Conservation (phyloP, 2,888 invertebrate species). For the Noctua pronuba region DNA sequence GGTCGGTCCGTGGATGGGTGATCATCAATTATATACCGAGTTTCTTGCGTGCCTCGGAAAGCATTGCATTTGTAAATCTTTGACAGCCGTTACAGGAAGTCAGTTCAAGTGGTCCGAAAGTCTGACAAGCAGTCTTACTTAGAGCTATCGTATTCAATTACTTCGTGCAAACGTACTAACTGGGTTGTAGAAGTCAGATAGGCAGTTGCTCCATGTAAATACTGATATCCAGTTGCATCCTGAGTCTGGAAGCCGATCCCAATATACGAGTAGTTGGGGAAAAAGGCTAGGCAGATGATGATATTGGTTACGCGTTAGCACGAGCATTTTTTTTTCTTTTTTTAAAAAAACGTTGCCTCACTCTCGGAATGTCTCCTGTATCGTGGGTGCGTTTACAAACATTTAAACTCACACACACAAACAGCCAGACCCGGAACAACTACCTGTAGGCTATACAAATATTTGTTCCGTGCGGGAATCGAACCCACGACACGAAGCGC, state of each 20-base stretch:
- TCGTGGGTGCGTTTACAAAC: too few relatives aligned
- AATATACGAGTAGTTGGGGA: neutral
- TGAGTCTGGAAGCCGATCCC: neutral
- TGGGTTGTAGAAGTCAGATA: neutral
- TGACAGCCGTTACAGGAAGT: neutral
- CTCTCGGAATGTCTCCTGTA: too few relatives aligned
- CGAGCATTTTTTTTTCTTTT: too few relatives aligned
- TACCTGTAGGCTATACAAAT: too few relatives aligned
- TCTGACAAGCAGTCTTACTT: neutral
- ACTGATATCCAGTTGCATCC: neutral
- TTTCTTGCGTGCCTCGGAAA: neutral
- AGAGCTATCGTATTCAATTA: neutral
- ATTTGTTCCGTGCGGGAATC: too few relatives aligned
- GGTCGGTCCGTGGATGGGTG: neutral
- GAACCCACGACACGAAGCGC: too few relatives aligned
- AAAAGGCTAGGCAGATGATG: neutral
- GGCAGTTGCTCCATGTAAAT: neutral
- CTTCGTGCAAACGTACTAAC: neutral
- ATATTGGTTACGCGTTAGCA: neutral
- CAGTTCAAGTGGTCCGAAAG: neutral
- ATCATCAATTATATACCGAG: neutral
- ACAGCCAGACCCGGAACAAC: too few relatives aligned
- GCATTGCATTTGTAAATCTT: neutral
- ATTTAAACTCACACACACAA: too few relatives aligned
- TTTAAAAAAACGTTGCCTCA: too few relatives aligned